These are phyloP conservation scores for Alces alces DNA, from an alignment of 2,113 vertebrate species.

Conservation along the genomic window DNA sequence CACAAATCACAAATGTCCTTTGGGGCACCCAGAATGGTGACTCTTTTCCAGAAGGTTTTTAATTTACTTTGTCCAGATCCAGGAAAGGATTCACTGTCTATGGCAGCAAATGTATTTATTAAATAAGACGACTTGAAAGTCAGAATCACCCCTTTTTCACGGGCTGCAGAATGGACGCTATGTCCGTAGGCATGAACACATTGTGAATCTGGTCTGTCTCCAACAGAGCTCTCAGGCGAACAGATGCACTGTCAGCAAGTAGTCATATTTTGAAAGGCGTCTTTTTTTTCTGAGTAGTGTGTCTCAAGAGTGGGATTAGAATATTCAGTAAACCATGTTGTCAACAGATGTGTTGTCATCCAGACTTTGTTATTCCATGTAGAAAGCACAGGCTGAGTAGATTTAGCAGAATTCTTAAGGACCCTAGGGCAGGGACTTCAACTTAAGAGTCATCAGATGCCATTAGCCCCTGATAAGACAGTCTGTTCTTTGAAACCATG, in stretches of 20 bases:
- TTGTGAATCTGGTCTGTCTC: not conserved
- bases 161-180: not conserved
- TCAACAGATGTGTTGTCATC: not conserved
- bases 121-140: not conserved
- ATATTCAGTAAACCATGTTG: not conserved
- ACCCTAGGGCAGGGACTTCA: not conserved
- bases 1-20: not conserved
- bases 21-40: not conserved
- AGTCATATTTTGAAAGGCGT: not conserved
- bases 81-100: not conserved
- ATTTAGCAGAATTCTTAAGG: not conserved
- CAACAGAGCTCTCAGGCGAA: not conserved
- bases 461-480: not conserved
- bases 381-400: not conserved
- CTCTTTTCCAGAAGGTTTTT: not conserved
- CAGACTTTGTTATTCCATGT: not conserved
- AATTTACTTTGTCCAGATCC: not conserved
- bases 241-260: not conserved
- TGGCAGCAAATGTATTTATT: not conserved
- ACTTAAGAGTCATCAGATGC: not conserved
- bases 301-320: not conserved
- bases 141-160: not conserved
- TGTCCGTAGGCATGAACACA: not conserved
- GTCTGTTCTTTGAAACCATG: not conserved
- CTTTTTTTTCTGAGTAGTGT: not conserved